Base-by-base conservation (phyloP, 2,888 invertebrate genomes). In the Mamestra brassicae region DNA sequence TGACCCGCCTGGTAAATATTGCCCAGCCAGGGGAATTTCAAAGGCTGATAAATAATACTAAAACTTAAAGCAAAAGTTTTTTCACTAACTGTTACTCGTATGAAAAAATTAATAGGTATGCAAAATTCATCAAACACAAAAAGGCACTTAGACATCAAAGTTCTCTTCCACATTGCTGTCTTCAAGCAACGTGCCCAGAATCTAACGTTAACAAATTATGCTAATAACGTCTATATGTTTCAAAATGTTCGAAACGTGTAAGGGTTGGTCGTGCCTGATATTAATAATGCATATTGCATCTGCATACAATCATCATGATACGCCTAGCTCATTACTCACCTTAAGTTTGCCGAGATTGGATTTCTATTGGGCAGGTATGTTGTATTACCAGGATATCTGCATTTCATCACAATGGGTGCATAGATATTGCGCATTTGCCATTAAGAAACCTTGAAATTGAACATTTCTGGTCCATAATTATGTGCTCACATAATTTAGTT, bases 261-360 rank as follows among this genome's bases (percentile, higher is more conserved):
- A 50, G 17, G n/a, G 13, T 34, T 34, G n/a, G 13, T 67, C 13
- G 38, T 55, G 4, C 58, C 26, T 54, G 72, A 71, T 45, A 71
- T 75, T 67, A 80, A 36, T 68, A 71, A 80, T 80, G 60, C 67
- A 71, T 71, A 63, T 57, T 63, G 47, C 50, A 70, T 63, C 36
- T 62, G 47, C 70, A 57, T 67, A 68, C 52, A 71, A 67, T 70
- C 54, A 64, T 60, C 50, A 26, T 58, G 69, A 15, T 66, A 62
- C 38, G n/a, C 13, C 13, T n/a, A 45, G n/a, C 15, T 79, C n/a
- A 68, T 64, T 64, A 73, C 11, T 13, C 47, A 17, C n/a, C 17
- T 45, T 68, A 36, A 74, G 60, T 54, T 68, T 26, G 38, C 65
- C 8, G 58, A 78, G 58, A 79, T 78, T 71, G 65, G 45, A 78